These are phyloP conservation scores for Hippoglossus hippoglossus DNA, from an alignment of 2,797 vertebrate genomes.

Conservation along the genomic window DNA sequence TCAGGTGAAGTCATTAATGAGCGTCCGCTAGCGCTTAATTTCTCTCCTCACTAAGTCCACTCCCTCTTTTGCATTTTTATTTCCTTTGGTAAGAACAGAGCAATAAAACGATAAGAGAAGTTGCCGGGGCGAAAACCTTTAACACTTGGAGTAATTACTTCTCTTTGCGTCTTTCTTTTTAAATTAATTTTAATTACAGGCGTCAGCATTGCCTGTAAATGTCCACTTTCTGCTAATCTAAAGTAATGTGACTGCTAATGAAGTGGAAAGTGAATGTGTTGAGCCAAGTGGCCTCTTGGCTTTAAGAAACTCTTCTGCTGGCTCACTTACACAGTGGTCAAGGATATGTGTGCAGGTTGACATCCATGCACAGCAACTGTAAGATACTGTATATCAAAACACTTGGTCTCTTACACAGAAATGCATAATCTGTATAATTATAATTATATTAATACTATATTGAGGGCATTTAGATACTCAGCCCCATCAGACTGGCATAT, in stretches of 20 bases:
- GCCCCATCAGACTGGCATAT: too few relatives aligned
- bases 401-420: slow-evolving; percentile 11
- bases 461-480: too few relatives aligned
- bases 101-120: slow-evolving; percentile 83
- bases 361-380: slow-evolving; percentile 8
- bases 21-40: slow-evolving; percentile 71
- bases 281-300: slow-evolving; percentile 73
- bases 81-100: slow-evolving; percentile 63
- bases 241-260: slow-evolving; percentile 81
- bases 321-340: slow-evolving; percentile 75
- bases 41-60: slow-evolving; percentile 72
- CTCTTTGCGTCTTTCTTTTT: slow-evolving; percentile 78
- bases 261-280: slow-evolving; percentile 75
- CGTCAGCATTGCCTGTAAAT: slow-evolving; percentile 78
- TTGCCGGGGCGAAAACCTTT: slow-evolving; percentile 79
- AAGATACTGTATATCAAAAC: not conserved
- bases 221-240: slow-evolving; percentile 81
- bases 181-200: slow-evolving; percentile 84
- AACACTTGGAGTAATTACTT: slow-evolving; percentile 84
- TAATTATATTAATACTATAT: too few relatives aligned
- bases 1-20: slow-evolving; percentile 81
- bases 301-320: slow-evolving; percentile 47
- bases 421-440: not conserved
- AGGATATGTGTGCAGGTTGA: slow-evolving; percentile 64
- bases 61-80: slow-evolving; percentile 76